These are phyloP conservation scores for Meandrina meandrites DNA, from an alignment of 92 coral and sea anemone species.

Conservation along the genomic window DNA sequence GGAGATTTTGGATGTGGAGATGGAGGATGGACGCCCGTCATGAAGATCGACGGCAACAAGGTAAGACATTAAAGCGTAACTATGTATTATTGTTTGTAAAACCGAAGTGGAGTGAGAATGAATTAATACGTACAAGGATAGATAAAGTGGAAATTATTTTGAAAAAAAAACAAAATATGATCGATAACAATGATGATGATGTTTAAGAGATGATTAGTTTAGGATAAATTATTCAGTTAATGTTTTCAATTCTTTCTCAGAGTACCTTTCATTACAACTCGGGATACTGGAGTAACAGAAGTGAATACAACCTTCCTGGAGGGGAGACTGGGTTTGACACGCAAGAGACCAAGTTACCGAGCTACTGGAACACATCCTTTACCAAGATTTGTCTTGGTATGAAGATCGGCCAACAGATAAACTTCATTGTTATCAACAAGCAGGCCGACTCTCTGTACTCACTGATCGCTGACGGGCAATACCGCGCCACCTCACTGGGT, in stretches of 20 bases:
- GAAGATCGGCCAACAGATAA: background rate
- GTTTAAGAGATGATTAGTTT: too few relatives aligned
- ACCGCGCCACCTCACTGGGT: background rate
- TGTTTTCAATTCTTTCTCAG: background rate
- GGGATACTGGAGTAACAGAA: background rate
- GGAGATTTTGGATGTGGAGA: slow-evolving; percentile 2
- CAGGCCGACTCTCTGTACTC: background rate
- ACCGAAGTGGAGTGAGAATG: too few relatives aligned
- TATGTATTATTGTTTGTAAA: too few relatives aligned
- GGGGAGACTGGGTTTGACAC: background rate
- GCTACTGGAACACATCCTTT: background rate
- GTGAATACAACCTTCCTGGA: background rate
- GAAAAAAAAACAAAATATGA: too few relatives aligned
- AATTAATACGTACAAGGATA: too few relatives aligned
- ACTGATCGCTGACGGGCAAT: background rate
- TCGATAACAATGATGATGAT: too few relatives aligned
- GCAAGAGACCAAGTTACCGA: background rate
- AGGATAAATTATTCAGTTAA: too few relatives aligned
- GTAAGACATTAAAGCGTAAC: background rate
- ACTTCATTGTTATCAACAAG: background rate
- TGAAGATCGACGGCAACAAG: background rate
- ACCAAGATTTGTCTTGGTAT: background rate
- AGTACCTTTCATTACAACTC: background rate
- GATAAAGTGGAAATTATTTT: too few relatives aligned
- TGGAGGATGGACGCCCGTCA: background rate